Base-by-base conservation (phyloP, 2,113 vertebrate species). In the Haemorhous mexicanus region DNA sequence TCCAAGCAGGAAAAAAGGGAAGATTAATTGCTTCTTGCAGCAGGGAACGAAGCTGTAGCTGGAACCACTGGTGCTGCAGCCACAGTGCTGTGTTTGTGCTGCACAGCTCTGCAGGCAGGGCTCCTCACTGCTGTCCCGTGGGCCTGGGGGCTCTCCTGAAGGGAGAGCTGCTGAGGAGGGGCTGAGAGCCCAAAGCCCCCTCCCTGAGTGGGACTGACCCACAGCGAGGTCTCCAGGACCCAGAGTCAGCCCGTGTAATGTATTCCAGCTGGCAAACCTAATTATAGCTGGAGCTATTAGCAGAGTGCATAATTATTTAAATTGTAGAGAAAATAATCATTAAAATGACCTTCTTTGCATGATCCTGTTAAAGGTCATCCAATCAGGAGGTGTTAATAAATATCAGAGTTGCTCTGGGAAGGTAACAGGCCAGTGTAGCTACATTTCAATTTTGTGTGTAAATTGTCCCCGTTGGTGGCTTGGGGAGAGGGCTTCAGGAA, bases 261-360 rank as follows among this genome's bases (percentile, higher is more conserved):
- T 7, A 80, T 90, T 88, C 83, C 85, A 69, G 35, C 20, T 80
- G 86, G 86, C 80, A 93, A 92, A 89, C 91, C 86, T 95, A 78
- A 94, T 97, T 97, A 95, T 81, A 86, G 72, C 41, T 4, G 3
- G 33, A 86, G 86, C 91, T 90, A 84, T 89, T 93, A 78, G 80
- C 35, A 75, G 94, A 55, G 86, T 89, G 86, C 76, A 18, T 86
- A 86, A 95, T 97, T 94, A 97, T 96, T 96, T 95, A 90, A 92
- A 97, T 93, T 78, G 77, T 93, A 87, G 94, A 26, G 73, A 95
- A 96, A 94, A 95, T 90, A 80, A 90, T 93, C 80, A 78, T 89
- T 55, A 89, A 92, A 84, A 89, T 94, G 83, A 95, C 95, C 94
- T 95, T 84, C 84, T 93, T 72, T 77, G 83, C 89, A 26, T 84